Conservation (phyloP, 2,888 invertebrate species). For the Phymatocera aterrima region DNA sequence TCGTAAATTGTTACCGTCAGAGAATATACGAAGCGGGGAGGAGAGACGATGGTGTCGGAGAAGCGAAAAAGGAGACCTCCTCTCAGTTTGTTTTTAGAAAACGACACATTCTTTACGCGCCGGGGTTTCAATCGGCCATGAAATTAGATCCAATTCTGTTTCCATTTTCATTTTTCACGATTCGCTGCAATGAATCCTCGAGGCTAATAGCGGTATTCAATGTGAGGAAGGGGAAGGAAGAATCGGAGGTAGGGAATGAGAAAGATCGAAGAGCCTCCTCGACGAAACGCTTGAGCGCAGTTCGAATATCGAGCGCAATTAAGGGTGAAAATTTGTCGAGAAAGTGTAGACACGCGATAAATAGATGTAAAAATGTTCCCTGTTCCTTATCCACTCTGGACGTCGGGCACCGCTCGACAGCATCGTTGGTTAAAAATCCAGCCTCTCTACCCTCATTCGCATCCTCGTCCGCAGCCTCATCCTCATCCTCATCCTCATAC, state of each 20-base stretch:
- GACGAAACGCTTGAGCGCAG: neutral
- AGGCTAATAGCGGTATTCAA: neutral
- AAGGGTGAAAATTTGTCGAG: conserved; percentile 26
- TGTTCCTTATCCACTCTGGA: conserved; percentile 16
- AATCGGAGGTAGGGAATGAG: neutral
- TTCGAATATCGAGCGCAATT: conserved; percentile 33
- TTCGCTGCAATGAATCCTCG: neutral
- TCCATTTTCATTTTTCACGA: too few species aligned
- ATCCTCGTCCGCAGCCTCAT: neutral
- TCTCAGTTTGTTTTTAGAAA: neutral
- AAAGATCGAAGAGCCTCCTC: neutral
- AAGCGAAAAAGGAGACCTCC: neutral
- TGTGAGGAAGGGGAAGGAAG: neutral
- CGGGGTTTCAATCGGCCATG: neutral
- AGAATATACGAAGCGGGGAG: neutral
- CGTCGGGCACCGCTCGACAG: conserved; percentile 10
- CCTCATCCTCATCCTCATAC: neutral
- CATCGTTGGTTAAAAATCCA: conserved; percentile 14
- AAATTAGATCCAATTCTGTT: conserved; percentile 22
- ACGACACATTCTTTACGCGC: neutral
- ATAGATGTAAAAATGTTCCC: neutral
- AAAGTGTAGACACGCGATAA: conserved; percentile 6
- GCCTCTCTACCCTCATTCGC: neutral
- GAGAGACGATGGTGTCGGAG: neutral
- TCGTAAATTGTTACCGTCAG: conserved; percentile 42